Evolutionary conservation across 2,888 invertebrate species (phyloP).

Genomic region (Saturnia pavonia): DNA sequence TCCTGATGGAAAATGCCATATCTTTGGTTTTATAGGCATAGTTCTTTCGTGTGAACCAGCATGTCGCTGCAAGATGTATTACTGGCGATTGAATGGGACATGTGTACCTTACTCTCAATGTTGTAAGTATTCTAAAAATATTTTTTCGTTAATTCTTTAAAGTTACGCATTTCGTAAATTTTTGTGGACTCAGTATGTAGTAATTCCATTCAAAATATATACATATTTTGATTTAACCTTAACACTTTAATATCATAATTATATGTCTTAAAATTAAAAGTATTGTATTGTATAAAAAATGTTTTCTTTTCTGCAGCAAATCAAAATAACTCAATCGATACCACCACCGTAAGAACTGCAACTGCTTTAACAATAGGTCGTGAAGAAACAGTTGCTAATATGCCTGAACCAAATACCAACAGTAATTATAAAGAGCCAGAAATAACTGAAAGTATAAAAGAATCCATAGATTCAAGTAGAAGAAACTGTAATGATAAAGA

Average conservation of each 20-base stretch:
- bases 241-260: too few relatives aligned
- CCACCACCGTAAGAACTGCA: neutral
- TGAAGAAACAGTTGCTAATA: neutral
- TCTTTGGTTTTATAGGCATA: constrained; percentile 20
- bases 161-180: neutral
- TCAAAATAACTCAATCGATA: neutral
- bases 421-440: neutral
- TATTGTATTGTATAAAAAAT: too few relatives aligned
- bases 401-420: neutral
- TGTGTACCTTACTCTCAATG: constrained; percentile 20
- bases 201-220: too few relatives aligned
- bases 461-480: too few relatives aligned
- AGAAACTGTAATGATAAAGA: too few relatives aligned
- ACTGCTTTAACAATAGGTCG: neutral
- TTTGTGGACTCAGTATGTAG: too few relatives aligned
- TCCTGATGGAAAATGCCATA: constrained; percentile 7
- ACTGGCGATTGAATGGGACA: constrained; percentile 20
- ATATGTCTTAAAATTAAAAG: too few relatives aligned
- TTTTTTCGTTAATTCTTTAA: neutral
- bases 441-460: neutral
- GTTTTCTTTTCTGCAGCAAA: neutral
- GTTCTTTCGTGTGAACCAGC: constrained; percentile 30
- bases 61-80: constrained; percentile 27
- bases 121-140: constrained; percentile 5
- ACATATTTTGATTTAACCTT: too few relatives aligned